These are phyloP conservation scores for Tympanuchus pallidicinctus DNA, from an alignment of 2,113 vertebrate genomes.

Conservation along the genomic window DNA sequence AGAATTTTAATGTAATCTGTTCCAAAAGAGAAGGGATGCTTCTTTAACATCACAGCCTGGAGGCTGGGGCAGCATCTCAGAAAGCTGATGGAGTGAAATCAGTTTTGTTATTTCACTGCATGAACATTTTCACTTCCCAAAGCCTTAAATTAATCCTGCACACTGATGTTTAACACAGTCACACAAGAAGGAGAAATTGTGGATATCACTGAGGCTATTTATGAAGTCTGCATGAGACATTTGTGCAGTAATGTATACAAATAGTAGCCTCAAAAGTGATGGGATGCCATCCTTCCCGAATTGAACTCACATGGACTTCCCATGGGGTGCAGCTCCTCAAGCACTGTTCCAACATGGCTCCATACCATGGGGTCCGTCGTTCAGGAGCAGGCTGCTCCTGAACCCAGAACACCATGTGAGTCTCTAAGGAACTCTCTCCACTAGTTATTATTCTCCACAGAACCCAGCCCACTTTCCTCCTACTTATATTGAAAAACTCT, in stretches of 20 bases:
- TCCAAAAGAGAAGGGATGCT: neutral
- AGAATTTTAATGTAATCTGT: neutral
- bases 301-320: neutral
- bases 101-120: neutral
- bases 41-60: neutral
- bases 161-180: neutral
- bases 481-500: neutral
- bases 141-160: neutral
- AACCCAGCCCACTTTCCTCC: neutral
- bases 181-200: neutral
- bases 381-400: neutral
- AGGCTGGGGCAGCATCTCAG: neutral
- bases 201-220: neutral
- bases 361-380: neutral
- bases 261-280: neutral
- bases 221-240: neutral
- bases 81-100: neutral
- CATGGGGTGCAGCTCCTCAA: neutral
- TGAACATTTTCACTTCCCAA: neutral
- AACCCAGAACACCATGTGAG: neutral
- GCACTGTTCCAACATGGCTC: neutral
- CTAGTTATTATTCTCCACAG: neutral
- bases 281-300: neutral
- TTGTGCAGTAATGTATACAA: neutral
- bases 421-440: neutral